Evolutionary conservation across 2,888 invertebrate species (phyloP), one percentile per base, ranked within the genome.

Genomic region (Cryptosula pallasiana): DNA sequence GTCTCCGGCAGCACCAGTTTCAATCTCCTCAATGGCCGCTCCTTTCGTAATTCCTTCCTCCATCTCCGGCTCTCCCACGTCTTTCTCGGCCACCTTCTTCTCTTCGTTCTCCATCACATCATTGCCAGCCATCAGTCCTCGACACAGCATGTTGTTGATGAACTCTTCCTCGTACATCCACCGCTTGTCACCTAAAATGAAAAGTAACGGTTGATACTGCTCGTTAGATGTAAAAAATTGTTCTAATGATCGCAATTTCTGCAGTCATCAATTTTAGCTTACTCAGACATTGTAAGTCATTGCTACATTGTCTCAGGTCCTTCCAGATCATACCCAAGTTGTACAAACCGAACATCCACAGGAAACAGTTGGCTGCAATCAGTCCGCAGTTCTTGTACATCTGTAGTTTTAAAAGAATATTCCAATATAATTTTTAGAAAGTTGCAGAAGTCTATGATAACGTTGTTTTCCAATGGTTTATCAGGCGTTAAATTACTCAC

Each of bases 351-450:
- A 25, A 27, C 27, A 63, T 32, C 27, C 63, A 63, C 3, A 63
- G 63, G 9, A 27, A 32, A 34, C 3, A 13, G 32, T 63, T 63
- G 13, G 27, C 20, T 3, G 63, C n/a, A 34, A 63, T 32, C 3
- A 63, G 13, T 27, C 32, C 63, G 32, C 32, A 63, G 27, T 63
- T 63, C 34, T 63, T 63, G 63, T 63, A 63, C 29, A 25, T 63
- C 63, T 63, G 32, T 13, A 63, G n/a, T n/a, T n/a, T n/a, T n/a
- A n/a, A n/a, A n/a, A n/a, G n/a, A n/a, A n/a, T n/a, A n/a, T n/a
- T n/a, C n/a, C n/a, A n/a, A n/a, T n/a, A n/a, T n/a, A n/a, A n/a
- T n/a, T n/a, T n/a, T n/a, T n/a, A n/a, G n/a, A n/a, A n/a, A n/a
- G n/a, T n/a, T n/a, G n/a, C n/a, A n/a, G n/a, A n/a, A n/a, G n/a